These are phyloP conservation scores for Polydrusus tereticollis DNA, from an alignment of 2,888 invertebrate species.

Conservation along the genomic window DNA sequence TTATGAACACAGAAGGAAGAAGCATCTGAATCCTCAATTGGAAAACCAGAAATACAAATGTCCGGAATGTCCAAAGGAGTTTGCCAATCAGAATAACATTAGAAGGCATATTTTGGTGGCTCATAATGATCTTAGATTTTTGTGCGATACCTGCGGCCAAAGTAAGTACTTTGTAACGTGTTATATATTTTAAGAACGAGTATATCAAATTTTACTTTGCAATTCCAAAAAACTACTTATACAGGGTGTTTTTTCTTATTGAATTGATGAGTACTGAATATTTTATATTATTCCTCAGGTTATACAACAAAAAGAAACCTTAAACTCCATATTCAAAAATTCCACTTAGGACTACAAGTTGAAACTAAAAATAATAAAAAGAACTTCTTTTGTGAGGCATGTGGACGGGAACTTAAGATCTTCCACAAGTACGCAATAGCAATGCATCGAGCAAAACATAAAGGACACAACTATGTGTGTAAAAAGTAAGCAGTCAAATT, in stretches of 20 bases:
- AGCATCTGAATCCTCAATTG: slow-evolving; percentile 42
- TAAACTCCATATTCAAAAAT: slow-evolving; percentile 39
- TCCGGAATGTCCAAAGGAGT: slow-evolving; percentile 45
- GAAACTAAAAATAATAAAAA: slow-evolving; percentile 33
- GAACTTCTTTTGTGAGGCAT: slow-evolving; percentile 45
- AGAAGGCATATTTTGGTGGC: slow-evolving; percentile 40
- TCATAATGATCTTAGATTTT: slow-evolving; percentile 42
- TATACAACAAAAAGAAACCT: slow-evolving; percentile 46
- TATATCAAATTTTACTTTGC: no score
- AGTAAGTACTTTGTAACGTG: slow-evolving; percentile 42
- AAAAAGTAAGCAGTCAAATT: slow-evolving; percentile 35
- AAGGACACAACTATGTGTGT: slow-evolving; percentile 43
- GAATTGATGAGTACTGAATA: no score
- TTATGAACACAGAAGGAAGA: slow-evolving; percentile 44
- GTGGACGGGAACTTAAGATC: slow-evolving; percentile 40
- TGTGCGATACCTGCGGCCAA: slow-evolving; percentile 47
- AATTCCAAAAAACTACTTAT: no score
- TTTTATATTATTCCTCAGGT: slow-evolving; percentile 34
- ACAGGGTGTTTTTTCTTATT: neutral
- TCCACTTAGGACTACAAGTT: slow-evolving; percentile 40
- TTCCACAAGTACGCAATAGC: slow-evolving; percentile 48
- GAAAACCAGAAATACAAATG: slow-evolving; percentile 44
- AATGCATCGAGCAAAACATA: slow-evolving; percentile 43
- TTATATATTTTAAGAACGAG: no score
- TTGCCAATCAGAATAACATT: slow-evolving; percentile 42